Evolutionary conservation across 2,113 vertebrate genomes (phyloP), one percentile per base, ranked within the genome.

Genomic region (Thymallus thymallus): DNA sequence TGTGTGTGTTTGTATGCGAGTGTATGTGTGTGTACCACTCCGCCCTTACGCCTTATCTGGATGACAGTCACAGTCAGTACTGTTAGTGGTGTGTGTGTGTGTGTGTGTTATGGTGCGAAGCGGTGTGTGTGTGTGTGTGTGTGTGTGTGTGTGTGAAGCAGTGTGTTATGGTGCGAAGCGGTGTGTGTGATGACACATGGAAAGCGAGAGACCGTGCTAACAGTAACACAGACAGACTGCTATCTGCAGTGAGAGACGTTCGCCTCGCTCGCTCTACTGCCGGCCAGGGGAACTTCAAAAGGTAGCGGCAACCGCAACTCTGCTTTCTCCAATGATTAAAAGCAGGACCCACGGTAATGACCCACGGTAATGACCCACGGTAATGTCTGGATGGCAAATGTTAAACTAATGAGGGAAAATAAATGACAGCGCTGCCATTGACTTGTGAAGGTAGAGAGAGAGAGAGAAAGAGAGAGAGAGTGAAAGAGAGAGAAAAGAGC

Each of bases 321-420:
- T 77, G 77, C 75, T 73, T 69, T 66, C 75, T 75, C 30, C 71
- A 56, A 67, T 88, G 87, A 90, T 90, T 90, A 90, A 87, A 90
- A 87, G 84, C 89, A 84, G 86, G 76, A 82, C 73, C 80, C 82
- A 81, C 75, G 51, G 78, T 86, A 86, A 88, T 55, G 83, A n/a
- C n/a, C n/a, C n/a, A n/a, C n/a, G n/a, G n/a, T n/a, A n/a, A n/a
- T n/a, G 76, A 82, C 73, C 80, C 82, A 81, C 75, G 51, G 78
- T 86, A 86, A 88, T 55, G 83, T 84, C 83, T 90, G 80, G 87
- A 88, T 79, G 89, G 85, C 79, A 86, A 83, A 87, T 91, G 90
- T 92, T 81, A 88, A 85, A 73, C 85, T 86, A 90, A 89, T 87
- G 84, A 88, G 86, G 82, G 83, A 80, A 85, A 88, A 87, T 86